Conservation (phyloP, 2,888 invertebrate species). For the Fragum fragum region DNA sequence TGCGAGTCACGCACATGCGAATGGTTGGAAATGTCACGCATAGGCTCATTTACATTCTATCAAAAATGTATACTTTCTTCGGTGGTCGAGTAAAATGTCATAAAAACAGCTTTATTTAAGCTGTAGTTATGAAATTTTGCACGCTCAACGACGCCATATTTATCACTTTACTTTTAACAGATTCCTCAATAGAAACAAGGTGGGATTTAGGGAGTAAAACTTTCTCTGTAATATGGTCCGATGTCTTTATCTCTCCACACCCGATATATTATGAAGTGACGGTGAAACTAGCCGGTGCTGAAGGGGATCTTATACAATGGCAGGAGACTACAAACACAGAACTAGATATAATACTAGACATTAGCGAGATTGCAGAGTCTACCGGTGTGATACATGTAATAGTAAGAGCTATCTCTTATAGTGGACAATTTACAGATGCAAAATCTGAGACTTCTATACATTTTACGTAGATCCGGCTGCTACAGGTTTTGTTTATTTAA, state of each 20-base stretch:
- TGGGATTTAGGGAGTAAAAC: conserved; percentile 22
- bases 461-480: neutral
- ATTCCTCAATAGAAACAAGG: neutral
- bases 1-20: no score
- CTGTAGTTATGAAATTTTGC: no score
- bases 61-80: no score
- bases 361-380: neutral
- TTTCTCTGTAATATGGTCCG: conserved; percentile 15
- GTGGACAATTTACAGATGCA: conserved; percentile 30
- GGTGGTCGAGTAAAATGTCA: no score
- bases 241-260: conserved; percentile 30
- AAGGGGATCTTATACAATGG: conserved; percentile 51
- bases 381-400: conserved; percentile 24
- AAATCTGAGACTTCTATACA: neutral
- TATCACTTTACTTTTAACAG: neutral
- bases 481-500: no score
- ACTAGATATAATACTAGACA: conserved; percentile 23
- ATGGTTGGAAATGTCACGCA: no score
- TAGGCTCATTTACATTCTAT: no score
- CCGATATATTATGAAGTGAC: conserved; percentile 51
- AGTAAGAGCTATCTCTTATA: conserved; percentile 35
- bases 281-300: conserved; percentile 16
- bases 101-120: no score
- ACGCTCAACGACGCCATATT: no score
- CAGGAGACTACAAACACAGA: conserved; percentile 45